Evolutionary conservation across 2,888 invertebrate genomes (phyloP).

Genomic region (Pachymerium ferrugineum): DNA sequence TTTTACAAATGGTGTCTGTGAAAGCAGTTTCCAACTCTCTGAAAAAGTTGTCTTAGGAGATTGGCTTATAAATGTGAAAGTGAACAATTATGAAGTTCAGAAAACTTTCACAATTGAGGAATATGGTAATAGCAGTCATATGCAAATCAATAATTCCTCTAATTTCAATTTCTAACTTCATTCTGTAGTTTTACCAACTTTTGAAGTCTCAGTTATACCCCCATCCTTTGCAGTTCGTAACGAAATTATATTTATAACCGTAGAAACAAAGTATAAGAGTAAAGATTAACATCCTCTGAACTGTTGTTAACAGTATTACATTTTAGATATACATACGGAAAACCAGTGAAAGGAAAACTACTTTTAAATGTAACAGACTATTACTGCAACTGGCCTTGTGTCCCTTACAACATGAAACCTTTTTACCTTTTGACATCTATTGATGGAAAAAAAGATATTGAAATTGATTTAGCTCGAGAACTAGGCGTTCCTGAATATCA

Average conservation of each 20-base stretch:
- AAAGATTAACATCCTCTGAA: neutral
- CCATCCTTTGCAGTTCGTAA: slow-evolving; percentile 48
- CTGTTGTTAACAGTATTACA: neutral
- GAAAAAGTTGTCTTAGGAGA: slow-evolving; percentile 46
- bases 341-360: slow-evolving; percentile 35
- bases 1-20: slow-evolving; percentile 41
- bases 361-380: slow-evolving; percentile 28
- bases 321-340: slow-evolving; percentile 39
- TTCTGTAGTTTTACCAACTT: slow-evolving; percentile 50
- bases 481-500: slow-evolving; percentile 38
- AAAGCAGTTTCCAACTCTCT: slow-evolving; percentile 42
- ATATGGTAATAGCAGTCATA: slow-evolving; percentile 39
- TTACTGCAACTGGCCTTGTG: slow-evolving; percentile 31
- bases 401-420: neutral
- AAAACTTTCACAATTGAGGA: slow-evolving; percentile 48
- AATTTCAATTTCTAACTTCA: neutral
- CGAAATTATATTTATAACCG: slow-evolving; percentile 47
- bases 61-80: slow-evolving; percentile 45
- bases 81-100: slow-evolving; percentile 38
- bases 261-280: slow-evolving; percentile 48
- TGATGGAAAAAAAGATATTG: slow-evolving; percentile 33
- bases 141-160: no score
- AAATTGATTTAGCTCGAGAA: slow-evolving; percentile 32
- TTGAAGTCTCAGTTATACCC: slow-evolving; percentile 50
- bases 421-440: slow-evolving; percentile 27